These are phyloP conservation scores for Drosophila neonasuta DNA, from an alignment of 2,888 invertebrate species.

Conservation along the genomic window DNA sequence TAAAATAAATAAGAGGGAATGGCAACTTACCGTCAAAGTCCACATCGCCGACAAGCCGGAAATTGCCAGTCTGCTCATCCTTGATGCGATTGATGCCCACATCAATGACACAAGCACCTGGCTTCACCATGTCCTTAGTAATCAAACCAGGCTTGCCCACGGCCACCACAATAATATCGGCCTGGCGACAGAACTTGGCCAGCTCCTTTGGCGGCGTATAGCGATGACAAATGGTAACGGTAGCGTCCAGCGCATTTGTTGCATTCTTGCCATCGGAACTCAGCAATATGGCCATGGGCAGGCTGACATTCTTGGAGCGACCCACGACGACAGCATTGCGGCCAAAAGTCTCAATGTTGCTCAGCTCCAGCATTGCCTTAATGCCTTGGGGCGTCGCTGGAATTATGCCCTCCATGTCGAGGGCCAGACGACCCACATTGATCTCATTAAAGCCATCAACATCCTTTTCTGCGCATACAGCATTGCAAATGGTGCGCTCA, in stretches of 20 bases:
- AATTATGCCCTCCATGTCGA: slow-evolving; percentile 88
- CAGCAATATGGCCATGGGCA: slow-evolving; percentile 93
- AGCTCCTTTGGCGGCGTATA: slow-evolving; percentile 91
- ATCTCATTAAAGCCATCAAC: slow-evolving; percentile 94
- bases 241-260: slow-evolving; percentile 90
- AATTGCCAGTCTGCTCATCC: slow-evolving; percentile 85
- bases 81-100: slow-evolving; percentile 91
- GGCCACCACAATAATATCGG: slow-evolving; percentile 82
- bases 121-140: slow-evolving; percentile 92
- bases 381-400: slow-evolving; percentile 91
- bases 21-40: slow-evolving; percentile 88
- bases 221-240: slow-evolving; percentile 94
- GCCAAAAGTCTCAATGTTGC: slow-evolving; percentile 90
- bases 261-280: slow-evolving; percentile 89
- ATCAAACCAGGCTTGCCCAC: slow-evolving; percentile 89
- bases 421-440: slow-evolving; percentile 90
- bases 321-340: slow-evolving; percentile 95
- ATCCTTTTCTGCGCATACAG: slow-evolving; percentile 91
- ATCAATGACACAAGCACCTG: slow-evolving; percentile 94
- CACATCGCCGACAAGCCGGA: slow-evolving; percentile 92
- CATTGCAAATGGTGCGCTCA: slow-evolving; percentile 89
- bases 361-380: slow-evolving; percentile 82
- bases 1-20: too few relatives aligned
- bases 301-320: slow-evolving; percentile 94
- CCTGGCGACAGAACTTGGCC: slow-evolving; percentile 84